phyloP scores from a whole-genome alignment of 2,888 invertebrate genomes.

The Barypeithes pellucidus region DNA sequence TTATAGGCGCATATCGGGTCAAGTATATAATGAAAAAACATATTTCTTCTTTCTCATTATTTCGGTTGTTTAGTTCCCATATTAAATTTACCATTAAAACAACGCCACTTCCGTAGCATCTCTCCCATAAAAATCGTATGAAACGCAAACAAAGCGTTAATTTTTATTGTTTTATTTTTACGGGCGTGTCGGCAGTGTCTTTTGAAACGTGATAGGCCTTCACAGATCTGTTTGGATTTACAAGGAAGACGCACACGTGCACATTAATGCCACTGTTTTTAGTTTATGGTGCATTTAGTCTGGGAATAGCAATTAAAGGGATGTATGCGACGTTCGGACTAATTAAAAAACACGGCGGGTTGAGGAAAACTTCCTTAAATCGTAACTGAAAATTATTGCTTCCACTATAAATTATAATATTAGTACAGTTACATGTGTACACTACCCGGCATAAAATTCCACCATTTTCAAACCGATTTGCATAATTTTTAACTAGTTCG shows the following conservation, averaged over 20 bases:
- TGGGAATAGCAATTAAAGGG: slow-evolving; percentile 48
- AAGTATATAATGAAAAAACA: neutral
- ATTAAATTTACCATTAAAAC: slow-evolving; percentile 6
- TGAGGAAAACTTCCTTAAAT: slow-evolving; percentile 33
- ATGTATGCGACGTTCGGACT: neutral
- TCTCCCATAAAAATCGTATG: slow-evolving; percentile 18
- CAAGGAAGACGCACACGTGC: slow-evolving; percentile 42
- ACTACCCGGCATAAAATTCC: too few species aligned
- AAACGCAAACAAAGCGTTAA: slow-evolving; percentile 37
- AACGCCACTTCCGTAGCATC: slow-evolving; percentile 17
- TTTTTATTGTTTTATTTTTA: slow-evolving; percentile 48
- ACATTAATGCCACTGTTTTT: slow-evolving; percentile 43
- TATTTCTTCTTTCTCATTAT: neutral
- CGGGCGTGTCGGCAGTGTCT: slow-evolving; percentile 26
- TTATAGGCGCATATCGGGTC: neutral
- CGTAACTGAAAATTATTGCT: slow-evolving; percentile 24
- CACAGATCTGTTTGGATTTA: slow-evolving; percentile 49
- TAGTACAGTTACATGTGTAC: too few species aligned
- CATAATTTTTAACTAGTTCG: too few species aligned
- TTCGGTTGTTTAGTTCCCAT: neutral
- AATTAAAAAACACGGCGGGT: slow-evolving; percentile 37
- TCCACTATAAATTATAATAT: neutral
- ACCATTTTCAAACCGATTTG: too few species aligned
- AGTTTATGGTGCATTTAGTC: slow-evolving; percentile 47
- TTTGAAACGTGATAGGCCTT: slow-evolving; percentile 51